Evolutionary conservation across 2,888 invertebrate species (phyloP).

Genomic region (Athalia cordata): DNA sequence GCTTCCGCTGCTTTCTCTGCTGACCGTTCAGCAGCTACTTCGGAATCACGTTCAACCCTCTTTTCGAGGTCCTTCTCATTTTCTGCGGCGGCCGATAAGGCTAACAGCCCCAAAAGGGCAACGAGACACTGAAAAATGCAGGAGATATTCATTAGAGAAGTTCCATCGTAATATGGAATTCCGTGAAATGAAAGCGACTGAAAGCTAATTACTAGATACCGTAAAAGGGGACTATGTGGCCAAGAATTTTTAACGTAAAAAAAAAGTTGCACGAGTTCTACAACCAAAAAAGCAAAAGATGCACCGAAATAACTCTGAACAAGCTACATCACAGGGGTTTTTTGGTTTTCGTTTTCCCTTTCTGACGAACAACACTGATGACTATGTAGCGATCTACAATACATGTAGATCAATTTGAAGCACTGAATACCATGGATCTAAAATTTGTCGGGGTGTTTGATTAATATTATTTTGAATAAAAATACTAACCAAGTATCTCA

Average conservation of each 20-base stretch:
- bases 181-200: background rate
- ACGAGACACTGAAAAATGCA: conserved; percentile 43
- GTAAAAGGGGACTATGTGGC: no score
- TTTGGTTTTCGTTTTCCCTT: no score
- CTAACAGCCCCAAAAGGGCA: conserved; percentile 45
- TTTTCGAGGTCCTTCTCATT: conserved; percentile 63
- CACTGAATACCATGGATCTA: background rate
- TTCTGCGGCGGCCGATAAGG: conserved; percentile 48
- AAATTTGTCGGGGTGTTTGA: background rate
- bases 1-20: conserved; percentile 70
- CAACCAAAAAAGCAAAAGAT: no score
- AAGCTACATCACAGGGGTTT: no score
- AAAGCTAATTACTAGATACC: background rate
- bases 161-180: background rate
- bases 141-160: background rate
- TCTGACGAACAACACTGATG: no score
- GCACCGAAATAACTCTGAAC: no score
- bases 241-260: no score
- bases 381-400: no score
- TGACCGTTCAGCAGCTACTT: conserved; percentile 67
- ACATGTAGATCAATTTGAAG: background rate
- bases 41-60: conserved; percentile 69
- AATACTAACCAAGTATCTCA: conserved; percentile 64
- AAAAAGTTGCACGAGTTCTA: no score
- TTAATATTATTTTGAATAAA: background rate